Percentiles rank a stretch among this genome's conserved stretches.
phyloP scores from a whole-genome alignment of 2,888 invertebrate species.

The Papilio gigon region DNA sequence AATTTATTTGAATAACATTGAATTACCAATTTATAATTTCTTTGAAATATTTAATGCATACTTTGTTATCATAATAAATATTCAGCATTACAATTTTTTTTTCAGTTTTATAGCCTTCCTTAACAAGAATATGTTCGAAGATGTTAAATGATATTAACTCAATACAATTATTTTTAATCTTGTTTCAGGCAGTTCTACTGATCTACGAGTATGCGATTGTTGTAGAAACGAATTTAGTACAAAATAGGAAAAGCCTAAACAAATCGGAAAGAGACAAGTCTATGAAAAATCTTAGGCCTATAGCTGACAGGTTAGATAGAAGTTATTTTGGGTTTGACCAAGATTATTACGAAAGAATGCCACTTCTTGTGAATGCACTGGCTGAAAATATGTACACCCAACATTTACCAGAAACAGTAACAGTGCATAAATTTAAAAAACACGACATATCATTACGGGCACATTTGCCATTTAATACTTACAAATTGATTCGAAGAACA shows the following conservation, averaged over 20 bases:
- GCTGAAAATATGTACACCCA: constrained; percentile 73
- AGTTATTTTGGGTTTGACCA: constrained; percentile 74
- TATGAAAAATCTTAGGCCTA: constrained; percentile 58
- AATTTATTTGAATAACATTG: constrained; percentile 48
- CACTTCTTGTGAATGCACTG: constrained; percentile 73
- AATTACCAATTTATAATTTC: not conserved
- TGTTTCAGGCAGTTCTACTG: constrained; percentile 78
- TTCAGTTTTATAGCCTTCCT: constrained; percentile 3
- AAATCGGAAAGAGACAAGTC: constrained; percentile 49
- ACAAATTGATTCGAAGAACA: constrained; percentile 63
- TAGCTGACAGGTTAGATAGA: constrained; percentile 72
- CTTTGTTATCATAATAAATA: constrained; percentile 7
- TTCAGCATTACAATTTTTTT: not conserved
- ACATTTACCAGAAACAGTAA: constrained; percentile 55
- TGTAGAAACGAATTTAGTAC: constrained; percentile 75
- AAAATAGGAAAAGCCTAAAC: constrained; percentile 56
- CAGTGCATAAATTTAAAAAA: constrained; percentile 46
- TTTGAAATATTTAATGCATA: not conserved
- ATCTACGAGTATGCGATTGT: constrained; percentile 79
- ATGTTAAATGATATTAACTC: not conserved
- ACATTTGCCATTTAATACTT: constrained; percentile 44
- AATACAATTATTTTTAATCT: constrained; percentile 40
- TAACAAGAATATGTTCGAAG: not conserved
- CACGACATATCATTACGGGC: constrained; percentile 37
- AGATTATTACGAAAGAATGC: constrained; percentile 78